These are phyloP conservation scores for Struthio camelus DNA, from an alignment of 2,113 vertebrate species.

Conservation along the genomic window DNA sequence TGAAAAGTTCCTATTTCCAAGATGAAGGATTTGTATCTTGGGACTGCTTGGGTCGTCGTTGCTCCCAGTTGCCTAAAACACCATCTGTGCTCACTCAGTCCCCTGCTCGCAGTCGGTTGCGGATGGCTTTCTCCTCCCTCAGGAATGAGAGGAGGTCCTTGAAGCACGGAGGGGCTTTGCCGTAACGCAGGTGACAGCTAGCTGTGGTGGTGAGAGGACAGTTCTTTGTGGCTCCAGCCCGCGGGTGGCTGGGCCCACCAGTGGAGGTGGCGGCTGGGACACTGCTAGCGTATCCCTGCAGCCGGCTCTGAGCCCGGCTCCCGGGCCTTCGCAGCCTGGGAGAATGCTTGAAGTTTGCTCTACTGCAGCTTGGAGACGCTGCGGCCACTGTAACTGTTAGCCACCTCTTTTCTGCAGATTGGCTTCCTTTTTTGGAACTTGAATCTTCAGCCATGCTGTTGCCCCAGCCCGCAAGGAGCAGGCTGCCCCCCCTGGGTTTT, in stretches of 20 bases:
- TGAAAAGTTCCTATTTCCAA: neutral
- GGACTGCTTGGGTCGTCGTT: neutral
- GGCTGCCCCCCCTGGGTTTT: neutral
- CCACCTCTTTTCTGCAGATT: neutral
- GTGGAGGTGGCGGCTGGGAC: neutral
- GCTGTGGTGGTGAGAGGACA: neutral
- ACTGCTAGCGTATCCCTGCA: neutral
- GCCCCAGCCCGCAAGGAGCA: neutral
- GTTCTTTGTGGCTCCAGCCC: neutral
- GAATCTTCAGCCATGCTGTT: neutral
- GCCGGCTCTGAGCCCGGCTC: too few relatives aligned
- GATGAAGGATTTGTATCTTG: neutral
- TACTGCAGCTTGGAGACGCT: neutral
- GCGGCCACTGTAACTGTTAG: neutral
- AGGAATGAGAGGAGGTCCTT: neutral
- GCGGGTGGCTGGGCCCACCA: neutral
- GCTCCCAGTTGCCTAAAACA: neutral
- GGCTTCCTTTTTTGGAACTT: neutral
- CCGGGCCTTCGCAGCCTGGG: neutral
- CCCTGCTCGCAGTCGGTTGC: neutral
- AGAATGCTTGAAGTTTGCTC: neutral
- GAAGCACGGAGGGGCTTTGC: neutral
- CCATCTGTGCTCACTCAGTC: accelerated
- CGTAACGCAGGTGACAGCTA: neutral
- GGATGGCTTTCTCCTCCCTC: neutral